Conservation (phyloP, 1,140 invertebrate species). For the Eubasilissa regina region DNA sequence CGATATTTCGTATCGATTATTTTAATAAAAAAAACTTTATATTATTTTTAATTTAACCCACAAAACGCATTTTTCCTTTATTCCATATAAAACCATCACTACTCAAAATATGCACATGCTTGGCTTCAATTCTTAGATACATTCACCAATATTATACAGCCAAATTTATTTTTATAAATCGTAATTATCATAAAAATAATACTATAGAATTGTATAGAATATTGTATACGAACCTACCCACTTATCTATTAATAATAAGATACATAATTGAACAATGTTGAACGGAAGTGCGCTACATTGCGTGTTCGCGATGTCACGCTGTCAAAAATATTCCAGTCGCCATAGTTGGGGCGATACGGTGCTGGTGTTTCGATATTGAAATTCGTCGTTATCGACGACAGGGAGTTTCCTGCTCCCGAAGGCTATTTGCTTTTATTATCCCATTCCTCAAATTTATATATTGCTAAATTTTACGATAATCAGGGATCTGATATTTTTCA, state of each 20-base stretch:
- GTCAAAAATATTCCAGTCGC: slow-evolving; percentile 72
- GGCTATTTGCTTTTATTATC: slow-evolving; percentile 13
- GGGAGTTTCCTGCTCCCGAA: slow-evolving; percentile 74
- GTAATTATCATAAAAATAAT: too few relatives aligned
- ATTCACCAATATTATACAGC: too few relatives aligned
- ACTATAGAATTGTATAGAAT: too few relatives aligned
- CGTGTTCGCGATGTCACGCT: slow-evolving; percentile 30
- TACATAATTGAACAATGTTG: slow-evolving; percentile 4
- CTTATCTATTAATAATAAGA: neutral
- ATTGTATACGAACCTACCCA: too few relatives aligned
- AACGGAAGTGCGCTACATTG: slow-evolving; percentile 37
- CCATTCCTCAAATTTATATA: slow-evolving; percentile 23
- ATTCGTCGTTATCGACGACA: slow-evolving; percentile 78
- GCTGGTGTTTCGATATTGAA: slow-evolving; percentile 67
- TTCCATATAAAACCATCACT: too few relatives aligned
- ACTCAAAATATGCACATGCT: too few relatives aligned
- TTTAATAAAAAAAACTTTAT: too few relatives aligned
- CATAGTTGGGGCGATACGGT: slow-evolving; percentile 77
- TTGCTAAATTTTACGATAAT: slow-evolving; percentile 48
- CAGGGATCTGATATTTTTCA: slow-evolving; percentile 68
- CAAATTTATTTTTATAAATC: too few relatives aligned
- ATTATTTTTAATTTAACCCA: too few relatives aligned
- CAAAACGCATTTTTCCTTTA: too few relatives aligned
- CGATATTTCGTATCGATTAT: too few relatives aligned
- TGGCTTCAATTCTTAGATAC: too few relatives aligned